Percentiles rank a stretch among this genome's conserved stretches.
phyloP scores from a whole-genome alignment of 2,797 vertebrate genomes.

The Anguilla obscura region DNA sequence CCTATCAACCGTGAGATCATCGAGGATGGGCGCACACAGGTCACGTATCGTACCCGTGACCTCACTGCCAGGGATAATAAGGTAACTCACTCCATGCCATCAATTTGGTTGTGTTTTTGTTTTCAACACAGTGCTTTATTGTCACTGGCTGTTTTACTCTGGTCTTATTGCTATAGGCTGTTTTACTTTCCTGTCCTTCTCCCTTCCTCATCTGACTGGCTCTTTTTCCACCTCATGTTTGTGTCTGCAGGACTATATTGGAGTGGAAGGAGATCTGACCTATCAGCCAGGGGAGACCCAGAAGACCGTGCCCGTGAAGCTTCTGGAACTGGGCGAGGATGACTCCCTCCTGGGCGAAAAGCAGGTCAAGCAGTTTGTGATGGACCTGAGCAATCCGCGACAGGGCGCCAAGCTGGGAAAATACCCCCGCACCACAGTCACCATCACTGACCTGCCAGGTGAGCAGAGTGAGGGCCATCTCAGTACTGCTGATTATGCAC shows the following conservation, averaged over 20 bases:
- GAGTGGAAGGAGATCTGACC: slow-evolving; percentile 82
- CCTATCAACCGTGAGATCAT: slow-evolving; percentile 83
- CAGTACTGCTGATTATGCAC: background rate
- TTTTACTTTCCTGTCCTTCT: background rate
- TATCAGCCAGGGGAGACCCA: slow-evolving; percentile 85
- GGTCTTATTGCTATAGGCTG: background rate
- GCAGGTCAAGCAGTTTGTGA: slow-evolving; percentile 83
- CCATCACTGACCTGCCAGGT: slow-evolving; percentile 84
- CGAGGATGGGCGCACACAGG: slow-evolving; percentile 84
- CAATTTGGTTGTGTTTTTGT: slow-evolving; percentile 7
- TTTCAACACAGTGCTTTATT: background rate
- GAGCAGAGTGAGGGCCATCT: background rate
- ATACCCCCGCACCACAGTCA: slow-evolving; percentile 82
- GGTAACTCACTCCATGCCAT: slow-evolving; percentile 66
- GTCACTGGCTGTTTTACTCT: background rate
- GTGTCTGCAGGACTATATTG: slow-evolving; percentile 80
- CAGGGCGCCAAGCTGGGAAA: slow-evolving; percentile 86
- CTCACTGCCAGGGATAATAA: slow-evolving; percentile 85
- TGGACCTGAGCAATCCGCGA: slow-evolving; percentile 89
- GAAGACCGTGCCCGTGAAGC: slow-evolving; percentile 82
- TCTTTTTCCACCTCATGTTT: background rate
- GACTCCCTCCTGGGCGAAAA: slow-evolving; percentile 80
- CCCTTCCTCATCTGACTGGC: background rate
- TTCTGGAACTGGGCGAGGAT: slow-evolving; percentile 84
- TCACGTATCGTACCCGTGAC: slow-evolving; percentile 86